Percentiles rank a stretch among this genome's conserved stretches.
Evolutionary conservation across 2,113 vertebrate genomes (phyloP).

Genomic region (Atlantisia rogersi): DNA sequence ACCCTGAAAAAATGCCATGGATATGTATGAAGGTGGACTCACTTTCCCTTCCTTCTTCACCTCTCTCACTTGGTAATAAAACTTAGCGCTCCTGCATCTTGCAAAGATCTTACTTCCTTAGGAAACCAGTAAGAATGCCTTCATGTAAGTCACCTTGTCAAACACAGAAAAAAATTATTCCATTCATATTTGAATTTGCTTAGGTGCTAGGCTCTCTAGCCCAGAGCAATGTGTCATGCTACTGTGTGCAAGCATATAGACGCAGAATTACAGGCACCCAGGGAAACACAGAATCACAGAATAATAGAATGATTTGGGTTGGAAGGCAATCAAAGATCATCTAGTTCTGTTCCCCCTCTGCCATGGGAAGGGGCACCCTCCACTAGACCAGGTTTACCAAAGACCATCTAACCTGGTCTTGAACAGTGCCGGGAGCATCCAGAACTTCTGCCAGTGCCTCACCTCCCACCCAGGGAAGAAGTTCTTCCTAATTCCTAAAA

Average conservation of each 20-base stretch:
- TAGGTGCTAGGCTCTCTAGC: background rate
- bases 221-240: background rate
- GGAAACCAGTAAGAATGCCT: background rate
- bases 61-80: background rate
- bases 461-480: no score
- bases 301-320: no score
- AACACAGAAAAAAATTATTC: background rate
- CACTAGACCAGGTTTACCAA: no score
- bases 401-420: no score
- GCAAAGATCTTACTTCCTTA: background rate
- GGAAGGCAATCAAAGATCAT: no score
- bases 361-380: no score
- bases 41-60: background rate
- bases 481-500: no score
- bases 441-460: no score
- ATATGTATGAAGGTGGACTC: background rate
- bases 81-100: background rate
- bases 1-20: background rate
- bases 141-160: background rate
- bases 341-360: no score
- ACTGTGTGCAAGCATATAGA: no score
- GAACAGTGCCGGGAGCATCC: no score
- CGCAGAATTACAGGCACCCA: background rate
- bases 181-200: background rate
- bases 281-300: background rate